Conservation (phyloP, 1,140 invertebrate genomes). For the Cotesia glomerata region DNA sequence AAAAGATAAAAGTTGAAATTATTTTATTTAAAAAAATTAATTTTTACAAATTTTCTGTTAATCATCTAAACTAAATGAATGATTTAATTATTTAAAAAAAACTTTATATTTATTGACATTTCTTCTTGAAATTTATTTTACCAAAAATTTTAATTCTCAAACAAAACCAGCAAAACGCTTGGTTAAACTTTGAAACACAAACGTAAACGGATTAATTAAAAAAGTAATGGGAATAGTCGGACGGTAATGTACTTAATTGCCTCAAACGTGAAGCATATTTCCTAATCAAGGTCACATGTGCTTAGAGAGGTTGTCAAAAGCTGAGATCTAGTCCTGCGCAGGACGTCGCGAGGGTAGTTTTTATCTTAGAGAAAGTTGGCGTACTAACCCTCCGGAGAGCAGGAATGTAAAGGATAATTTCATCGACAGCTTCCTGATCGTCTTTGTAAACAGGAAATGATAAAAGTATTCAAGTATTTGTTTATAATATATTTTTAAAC, state of each 20-base stretch:
- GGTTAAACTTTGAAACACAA: slow-evolving; percentile 14
- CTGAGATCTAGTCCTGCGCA: not conserved
- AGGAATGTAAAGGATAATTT: slow-evolving; percentile 27
- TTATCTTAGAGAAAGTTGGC: slow-evolving; percentile 26
- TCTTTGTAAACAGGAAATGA: slow-evolving; percentile 31
- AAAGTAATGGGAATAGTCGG: slow-evolving; percentile 27
- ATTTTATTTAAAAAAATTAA: too few relatives aligned
- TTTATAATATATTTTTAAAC: not conserved
- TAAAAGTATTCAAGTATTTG: not conserved
- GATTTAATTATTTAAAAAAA: too few relatives aligned
- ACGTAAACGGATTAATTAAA: slow-evolving; percentile 21
- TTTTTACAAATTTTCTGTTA: too few relatives aligned
- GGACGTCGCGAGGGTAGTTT: slow-evolving; percentile 4
- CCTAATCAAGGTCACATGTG: slow-evolving; percentile 47
- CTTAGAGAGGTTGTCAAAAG: slow-evolving; percentile 29
- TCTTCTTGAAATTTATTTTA: too few relatives aligned
- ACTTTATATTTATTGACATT: too few relatives aligned
- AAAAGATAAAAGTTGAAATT: too few relatives aligned
- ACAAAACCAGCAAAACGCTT: not conserved
- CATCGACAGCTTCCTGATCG: slow-evolving; percentile 18
- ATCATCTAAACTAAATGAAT: too few relatives aligned
- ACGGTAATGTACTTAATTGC: slow-evolving; percentile 50
- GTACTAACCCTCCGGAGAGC: slow-evolving; percentile 35
- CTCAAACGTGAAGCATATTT: slow-evolving; percentile 58
- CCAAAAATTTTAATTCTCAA: too few relatives aligned